Conservation (phyloP, 1,140 invertebrate species). For the Riptortus pedestris region DNA sequence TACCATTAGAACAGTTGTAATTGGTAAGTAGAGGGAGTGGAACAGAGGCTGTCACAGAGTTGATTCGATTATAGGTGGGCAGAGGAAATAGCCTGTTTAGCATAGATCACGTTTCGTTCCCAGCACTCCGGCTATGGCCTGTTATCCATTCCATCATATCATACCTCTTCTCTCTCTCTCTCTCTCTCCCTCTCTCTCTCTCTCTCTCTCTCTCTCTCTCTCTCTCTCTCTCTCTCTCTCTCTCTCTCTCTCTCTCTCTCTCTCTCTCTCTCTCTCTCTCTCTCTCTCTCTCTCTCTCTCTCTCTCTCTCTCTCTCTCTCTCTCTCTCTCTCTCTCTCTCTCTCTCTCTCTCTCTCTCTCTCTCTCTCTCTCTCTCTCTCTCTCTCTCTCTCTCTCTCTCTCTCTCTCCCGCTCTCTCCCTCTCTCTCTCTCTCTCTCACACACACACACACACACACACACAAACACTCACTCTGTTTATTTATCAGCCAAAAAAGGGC, state of each 20-base stretch:
- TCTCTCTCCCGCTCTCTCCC: constrained; percentile 5
- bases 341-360: constrained; percentile 25
- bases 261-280: constrained; percentile 25
- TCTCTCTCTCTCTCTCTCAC: background rate
- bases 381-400: constrained; percentile 10
- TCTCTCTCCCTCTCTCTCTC: constrained; percentile 18
- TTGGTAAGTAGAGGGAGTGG: too few relatives aligned
- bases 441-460: too few relatives aligned
- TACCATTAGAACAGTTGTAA: too few relatives aligned
- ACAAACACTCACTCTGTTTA: too few relatives aligned
- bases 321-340: constrained; percentile 24
- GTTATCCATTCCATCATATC: background rate
- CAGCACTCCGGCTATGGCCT: background rate
- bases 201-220: constrained; percentile 19
- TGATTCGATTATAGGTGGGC: too few relatives aligned
- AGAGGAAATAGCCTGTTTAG: too few relatives aligned
- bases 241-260: constrained; percentile 24
- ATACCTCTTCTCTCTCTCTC: constrained; percentile 12
- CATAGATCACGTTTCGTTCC: too few relatives aligned
- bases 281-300: constrained; percentile 24
- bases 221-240: constrained; percentile 21
- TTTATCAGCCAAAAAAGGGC: too few relatives aligned
- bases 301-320: constrained; percentile 25
- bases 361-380: constrained; percentile 20
- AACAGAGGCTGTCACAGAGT: too few relatives aligned